A percentile compares a stretch with the other conserved stretches of the same genome.
Evolutionary conservation across 1,140 invertebrate genomes (phyloP).

Genomic region (Rhynchophorus ferrugineus): DNA sequence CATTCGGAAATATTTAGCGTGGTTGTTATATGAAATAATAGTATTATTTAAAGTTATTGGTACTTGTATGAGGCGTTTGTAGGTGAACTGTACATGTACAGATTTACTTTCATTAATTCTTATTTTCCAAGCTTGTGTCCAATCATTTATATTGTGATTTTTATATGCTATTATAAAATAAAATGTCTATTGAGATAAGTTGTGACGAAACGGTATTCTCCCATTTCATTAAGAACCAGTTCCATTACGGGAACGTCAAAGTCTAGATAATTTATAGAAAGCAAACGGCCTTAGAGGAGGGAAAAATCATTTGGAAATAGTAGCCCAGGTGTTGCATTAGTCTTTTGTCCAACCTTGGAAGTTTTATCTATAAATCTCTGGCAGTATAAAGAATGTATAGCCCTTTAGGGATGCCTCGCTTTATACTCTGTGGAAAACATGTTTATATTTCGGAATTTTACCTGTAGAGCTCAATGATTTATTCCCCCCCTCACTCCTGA

Average conservation of each 20-base stretch:
- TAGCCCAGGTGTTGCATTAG: conserved; percentile 23
- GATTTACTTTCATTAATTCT: too few relatives aligned
- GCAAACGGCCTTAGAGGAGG: neutral
- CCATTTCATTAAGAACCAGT: too few relatives aligned
- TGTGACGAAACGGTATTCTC: too few relatives aligned
- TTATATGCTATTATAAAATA: too few relatives aligned
- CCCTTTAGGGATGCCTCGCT: conserved; percentile 13
- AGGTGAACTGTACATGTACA: too few relatives aligned
- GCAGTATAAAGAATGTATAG: conserved; percentile 22
- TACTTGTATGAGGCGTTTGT: too few relatives aligned
- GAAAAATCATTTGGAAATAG: conserved; percentile 10
- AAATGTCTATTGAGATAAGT: too few relatives aligned
- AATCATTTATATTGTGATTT: too few relatives aligned
- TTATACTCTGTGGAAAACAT: conserved; percentile 24
- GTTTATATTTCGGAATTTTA: conserved; percentile 26
- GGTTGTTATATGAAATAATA: too few relatives aligned
- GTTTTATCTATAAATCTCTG: conserved; percentile 24
- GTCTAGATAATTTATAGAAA: conserved; percentile 5
- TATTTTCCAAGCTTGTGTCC: too few relatives aligned
- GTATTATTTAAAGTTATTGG: too few relatives aligned
- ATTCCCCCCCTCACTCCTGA: conserved; percentile 1
- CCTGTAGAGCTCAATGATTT: conserved; percentile 23
- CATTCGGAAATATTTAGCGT: too few relatives aligned
- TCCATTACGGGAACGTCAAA: conserved; percentile 1
- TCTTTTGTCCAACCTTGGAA: conserved; percentile 18